Evolutionary conservation across 2,113 vertebrate species (phyloP).

Genomic region (Strix uralensis): DNA sequence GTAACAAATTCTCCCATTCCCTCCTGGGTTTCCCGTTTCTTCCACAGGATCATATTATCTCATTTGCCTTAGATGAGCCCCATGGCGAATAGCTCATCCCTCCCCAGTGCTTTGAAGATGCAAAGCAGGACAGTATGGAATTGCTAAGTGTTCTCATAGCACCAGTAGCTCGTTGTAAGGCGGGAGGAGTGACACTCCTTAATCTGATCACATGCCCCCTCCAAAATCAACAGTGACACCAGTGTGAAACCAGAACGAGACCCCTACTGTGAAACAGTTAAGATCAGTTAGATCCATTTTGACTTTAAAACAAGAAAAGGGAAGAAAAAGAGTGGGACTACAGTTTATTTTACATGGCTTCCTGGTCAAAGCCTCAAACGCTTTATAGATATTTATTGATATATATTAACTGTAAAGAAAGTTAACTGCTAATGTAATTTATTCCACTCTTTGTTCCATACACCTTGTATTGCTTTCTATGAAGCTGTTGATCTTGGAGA

Average conservation of each 20-base stretch:
- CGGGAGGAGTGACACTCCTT: neutral
- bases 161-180: neutral
- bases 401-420: slow-evolving; percentile 60
- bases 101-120: slow-evolving; percentile 40
- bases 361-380: slow-evolving; percentile 10
- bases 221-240: slow-evolving; percentile 65
- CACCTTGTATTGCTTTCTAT: slow-evolving; percentile 60
- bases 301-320: neutral
- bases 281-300: slow-evolving; percentile 61
- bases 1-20: slow-evolving; percentile 35
- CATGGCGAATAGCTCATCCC: neutral
- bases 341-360: slow-evolving; percentile 47
- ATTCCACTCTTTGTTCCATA: slow-evolving; percentile 66
- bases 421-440: slow-evolving; percentile 66
- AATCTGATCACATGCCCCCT: slow-evolving; percentile 53
- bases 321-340: neutral
- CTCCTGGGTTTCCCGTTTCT: slow-evolving; percentile 20
- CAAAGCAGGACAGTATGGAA: slow-evolving; percentile 35
- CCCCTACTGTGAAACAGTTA: slow-evolving; percentile 57
- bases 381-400: slow-evolving; percentile 68
- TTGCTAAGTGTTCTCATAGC: neutral
- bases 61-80: slow-evolving; percentile 40
- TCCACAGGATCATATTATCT: neutral
- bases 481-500: slow-evolving; percentile 72
- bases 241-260: slow-evolving; percentile 63